A percentile compares a stretch with the other conserved stretches of the same genome.
Evolutionary conservation across 2,888 invertebrate genomes (phyloP).

Genomic region (Palloptera scutellata): DNA sequence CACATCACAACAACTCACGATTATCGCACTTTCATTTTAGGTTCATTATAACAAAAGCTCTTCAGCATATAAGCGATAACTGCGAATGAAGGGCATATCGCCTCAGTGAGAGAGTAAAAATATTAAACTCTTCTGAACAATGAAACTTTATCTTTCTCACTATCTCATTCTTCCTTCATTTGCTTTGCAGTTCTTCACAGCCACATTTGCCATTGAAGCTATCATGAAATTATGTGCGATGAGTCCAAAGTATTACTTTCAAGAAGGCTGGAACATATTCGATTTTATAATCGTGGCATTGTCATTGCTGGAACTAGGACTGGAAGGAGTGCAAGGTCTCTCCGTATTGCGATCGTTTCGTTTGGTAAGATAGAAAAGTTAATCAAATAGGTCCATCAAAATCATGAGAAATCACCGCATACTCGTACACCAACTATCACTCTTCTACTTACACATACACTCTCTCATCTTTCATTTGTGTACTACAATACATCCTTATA

Average conservation of each 20-base stretch:
- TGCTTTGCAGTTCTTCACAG: conserved; percentile 88
- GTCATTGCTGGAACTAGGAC: conserved; percentile 90
- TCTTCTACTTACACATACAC: background rate
- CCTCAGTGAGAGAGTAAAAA: no score
- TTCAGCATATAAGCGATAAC: no score
- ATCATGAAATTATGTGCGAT: conserved; percentile 93
- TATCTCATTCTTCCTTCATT: background rate
- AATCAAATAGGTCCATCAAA: no score
- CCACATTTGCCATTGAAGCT: conserved; percentile 95
- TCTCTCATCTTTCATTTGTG: background rate
- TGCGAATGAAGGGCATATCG: no score
- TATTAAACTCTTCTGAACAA: no score
- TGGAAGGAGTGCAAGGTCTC: conserved; percentile 94
- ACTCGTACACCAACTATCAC: background rate
- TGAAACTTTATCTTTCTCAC: background rate
- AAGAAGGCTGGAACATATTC: conserved; percentile 99
- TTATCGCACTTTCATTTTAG: no score
- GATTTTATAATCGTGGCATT: conserved; percentile 98
- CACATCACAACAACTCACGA: no score
- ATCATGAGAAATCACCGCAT: no score
- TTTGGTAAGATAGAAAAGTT: conserved; percentile 80
- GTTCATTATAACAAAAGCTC: no score
- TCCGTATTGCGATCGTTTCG: conserved; percentile 97
- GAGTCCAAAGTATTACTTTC: conserved; percentile 97
- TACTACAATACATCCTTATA: background rate